Evolutionary conservation across 2,113 vertebrate genomes (phyloP).

Genomic region (Gallinago undulata): DNA sequence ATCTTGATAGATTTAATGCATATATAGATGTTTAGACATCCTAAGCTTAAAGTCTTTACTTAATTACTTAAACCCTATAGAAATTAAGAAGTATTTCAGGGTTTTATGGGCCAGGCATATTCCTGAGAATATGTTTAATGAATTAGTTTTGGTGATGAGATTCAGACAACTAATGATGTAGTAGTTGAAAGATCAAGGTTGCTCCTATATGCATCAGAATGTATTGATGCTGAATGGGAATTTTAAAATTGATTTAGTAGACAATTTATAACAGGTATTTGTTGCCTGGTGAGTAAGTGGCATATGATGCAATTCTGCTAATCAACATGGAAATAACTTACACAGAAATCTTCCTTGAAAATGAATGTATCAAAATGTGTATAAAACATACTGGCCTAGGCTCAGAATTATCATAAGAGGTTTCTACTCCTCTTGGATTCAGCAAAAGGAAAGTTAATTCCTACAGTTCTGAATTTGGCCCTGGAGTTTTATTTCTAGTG

Average conservation of each 20-base stretch:
- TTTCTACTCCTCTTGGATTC: neutral
- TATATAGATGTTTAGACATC: neutral
- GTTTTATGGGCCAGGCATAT: neutral
- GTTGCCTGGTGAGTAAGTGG: neutral
- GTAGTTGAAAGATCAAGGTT: neutral
- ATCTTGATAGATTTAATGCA: neutral
- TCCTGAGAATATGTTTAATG: neutral
- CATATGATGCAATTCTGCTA: neutral
- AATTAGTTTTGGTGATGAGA: neutral
- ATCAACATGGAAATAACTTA: neutral
- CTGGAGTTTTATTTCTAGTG: neutral
- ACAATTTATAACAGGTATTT: neutral
- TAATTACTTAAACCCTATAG: neutral
- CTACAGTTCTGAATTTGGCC: neutral
- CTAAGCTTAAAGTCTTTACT: neutral
- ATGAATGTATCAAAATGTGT: neutral
- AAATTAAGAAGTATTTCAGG: neutral
- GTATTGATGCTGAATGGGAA: neutral
- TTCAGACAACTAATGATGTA: neutral
- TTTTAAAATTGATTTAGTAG: neutral
- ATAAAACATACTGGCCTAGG: neutral
- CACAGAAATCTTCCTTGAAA: too few species aligned
- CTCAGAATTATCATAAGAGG: neutral
- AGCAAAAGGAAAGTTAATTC: neutral
- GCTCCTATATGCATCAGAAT: neutral